These are phyloP conservation scores for Catocala sponsa DNA, from an alignment of 2,888 invertebrate genomes.

Conservation along the genomic window DNA sequence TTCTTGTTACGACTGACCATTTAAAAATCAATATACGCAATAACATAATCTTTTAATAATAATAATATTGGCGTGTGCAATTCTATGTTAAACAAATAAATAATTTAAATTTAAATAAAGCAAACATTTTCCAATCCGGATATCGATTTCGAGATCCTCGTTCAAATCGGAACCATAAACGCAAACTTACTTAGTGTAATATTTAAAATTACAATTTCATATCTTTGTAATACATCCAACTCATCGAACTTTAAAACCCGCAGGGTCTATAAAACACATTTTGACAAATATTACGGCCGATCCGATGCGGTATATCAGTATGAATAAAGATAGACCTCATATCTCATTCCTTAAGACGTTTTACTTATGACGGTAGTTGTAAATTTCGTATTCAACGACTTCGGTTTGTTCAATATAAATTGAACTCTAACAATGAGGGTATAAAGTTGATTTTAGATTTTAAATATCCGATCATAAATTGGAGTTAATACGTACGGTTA, in stretches of 20 bases:
- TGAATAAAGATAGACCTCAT: constrained; percentile 79
- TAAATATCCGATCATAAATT: constrained; percentile 36
- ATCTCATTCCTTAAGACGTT: constrained; percentile 74
- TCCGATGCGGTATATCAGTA: constrained; percentile 63
- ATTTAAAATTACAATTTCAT: no score
- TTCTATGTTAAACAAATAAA: no score
- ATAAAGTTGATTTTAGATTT: constrained; percentile 31
- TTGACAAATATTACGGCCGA: constrained; percentile 71
- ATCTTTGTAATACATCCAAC: background rate
- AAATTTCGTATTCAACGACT: constrained; percentile 69
- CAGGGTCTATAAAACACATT: constrained; percentile 57
- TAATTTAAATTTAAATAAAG: no score
- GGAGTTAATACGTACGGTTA: constrained; percentile 47
- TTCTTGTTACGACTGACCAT: no score
- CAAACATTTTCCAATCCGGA: no score
- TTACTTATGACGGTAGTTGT: constrained; percentile 78
- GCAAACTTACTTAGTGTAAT: no score
- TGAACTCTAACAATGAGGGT: background rate
- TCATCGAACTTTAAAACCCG: constrained; percentile 28
- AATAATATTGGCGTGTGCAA: no score
- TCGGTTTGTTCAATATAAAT: constrained; percentile 8
- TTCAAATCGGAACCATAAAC: no score
- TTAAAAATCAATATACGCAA: no score
- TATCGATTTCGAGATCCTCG: no score
- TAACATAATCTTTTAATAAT: no score